Percentiles rank a stretch among this genome's conserved stretches.
Evolutionary conservation across 2,797 vertebrate genomes (phyloP).

Genomic region (Sebastes kiyomatsui): DNA sequence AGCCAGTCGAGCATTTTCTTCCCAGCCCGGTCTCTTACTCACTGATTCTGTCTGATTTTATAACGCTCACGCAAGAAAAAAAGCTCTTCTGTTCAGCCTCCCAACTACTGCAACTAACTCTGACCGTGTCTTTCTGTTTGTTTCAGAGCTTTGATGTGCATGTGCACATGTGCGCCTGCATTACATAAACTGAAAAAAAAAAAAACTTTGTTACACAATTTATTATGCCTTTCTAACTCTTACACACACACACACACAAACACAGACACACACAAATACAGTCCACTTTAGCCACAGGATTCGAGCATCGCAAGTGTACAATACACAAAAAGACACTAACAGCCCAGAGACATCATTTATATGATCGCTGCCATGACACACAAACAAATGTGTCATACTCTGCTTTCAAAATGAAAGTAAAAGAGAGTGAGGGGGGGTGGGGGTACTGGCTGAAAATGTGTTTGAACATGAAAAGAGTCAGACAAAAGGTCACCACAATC

Average conservation of each 20-base stretch:
- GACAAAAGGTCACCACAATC: slow-evolving; percentile 66
- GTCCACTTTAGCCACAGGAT: slow-evolving; percentile 23
- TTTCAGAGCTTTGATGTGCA: slow-evolving; percentile 25
- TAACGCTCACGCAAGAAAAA: slow-evolving; percentile 49
- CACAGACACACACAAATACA: not conserved
- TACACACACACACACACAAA: not conserved
- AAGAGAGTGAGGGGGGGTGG: not conserved
- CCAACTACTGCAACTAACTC: slow-evolving; percentile 35
- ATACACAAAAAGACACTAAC: slow-evolving; percentile 27
- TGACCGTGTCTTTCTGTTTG: slow-evolving; percentile 26
- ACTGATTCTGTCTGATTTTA: slow-evolving; percentile 71
- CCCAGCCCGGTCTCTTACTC: slow-evolving; percentile 55
- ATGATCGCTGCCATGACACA: slow-evolving; percentile 37
- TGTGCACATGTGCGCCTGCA: slow-evolving; percentile 21
- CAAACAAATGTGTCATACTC: slow-evolving; percentile 43
- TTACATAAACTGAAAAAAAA: slow-evolving; percentile 33
- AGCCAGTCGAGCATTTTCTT: slow-evolving; percentile 47
- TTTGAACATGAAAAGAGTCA: slow-evolving; percentile 72
- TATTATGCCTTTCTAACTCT: slow-evolving; percentile 26
- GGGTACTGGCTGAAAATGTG: slow-evolving; percentile 38
- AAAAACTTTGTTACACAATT: slow-evolving; percentile 24
- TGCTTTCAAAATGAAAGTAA: slow-evolving; percentile 30
- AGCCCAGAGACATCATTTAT: slow-evolving; percentile 56
- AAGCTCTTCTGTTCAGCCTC: slow-evolving; percentile 24
- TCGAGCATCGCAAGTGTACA: slow-evolving; percentile 16